Base-by-base conservation (phyloP, 2,888 invertebrate genomes). In the Brenthis daphne region DNA sequence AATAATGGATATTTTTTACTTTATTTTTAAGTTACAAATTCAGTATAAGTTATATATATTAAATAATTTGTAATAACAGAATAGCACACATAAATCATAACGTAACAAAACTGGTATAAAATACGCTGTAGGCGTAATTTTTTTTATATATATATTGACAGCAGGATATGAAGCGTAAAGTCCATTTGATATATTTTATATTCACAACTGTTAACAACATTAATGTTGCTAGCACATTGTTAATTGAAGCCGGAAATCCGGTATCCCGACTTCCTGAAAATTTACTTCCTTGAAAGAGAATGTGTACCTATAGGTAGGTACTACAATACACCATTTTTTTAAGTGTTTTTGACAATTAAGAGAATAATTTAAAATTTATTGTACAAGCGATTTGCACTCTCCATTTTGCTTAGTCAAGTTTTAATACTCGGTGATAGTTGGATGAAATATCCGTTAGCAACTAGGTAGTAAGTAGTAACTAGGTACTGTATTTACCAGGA, bases 191-290 rank as follows among this genome's bases (percentile, higher is more conserved):
- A 61, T 60, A 37, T 55, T 37, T 67, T 47, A 54, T 8, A 54
- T 43, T 63, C 13, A 16, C 43, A 14, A 54, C 24, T 57, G 29
- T 57, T 65, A n/a, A 67, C 13, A n/a, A 37, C 50, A 67, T 61
- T 20, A 55, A 61, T 51, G 50, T 67, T 50, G 13, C 50, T 63
- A 13, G 33, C 20, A 53, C 12, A 64, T 68, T 64, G 57, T 68
- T 64, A 55, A 58, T 55, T 56, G 57, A 50, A 68, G 29, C 57
- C 69, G 69, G 69, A 70, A 64, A 67, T 70, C 69, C 69, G 67
- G 57, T 16, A 16, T 54, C 43, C 66, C 57, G 53, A 47, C 51
- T 57, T 64, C 68, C 58, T 65, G 60, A 53, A 69, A 60, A 48
- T 33, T 43, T 20, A 56, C 13, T 69, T 65, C 65, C 61, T 69